Base-by-base conservation (phyloP, 2,888 invertebrate species). In the Bellardia pandia region DNA sequence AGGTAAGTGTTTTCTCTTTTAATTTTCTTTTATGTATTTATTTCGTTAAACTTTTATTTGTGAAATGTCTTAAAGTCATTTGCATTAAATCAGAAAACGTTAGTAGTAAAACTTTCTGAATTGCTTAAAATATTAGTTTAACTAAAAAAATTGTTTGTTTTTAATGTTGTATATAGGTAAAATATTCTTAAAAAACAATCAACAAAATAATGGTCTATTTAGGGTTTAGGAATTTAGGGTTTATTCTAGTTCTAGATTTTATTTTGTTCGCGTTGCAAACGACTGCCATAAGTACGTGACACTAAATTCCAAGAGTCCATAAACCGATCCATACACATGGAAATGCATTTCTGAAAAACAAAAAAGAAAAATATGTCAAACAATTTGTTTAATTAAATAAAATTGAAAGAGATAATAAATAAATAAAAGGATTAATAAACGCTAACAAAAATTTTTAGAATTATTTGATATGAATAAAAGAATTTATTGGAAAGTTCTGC, bases 281-380 rank as follows among this genome's bases (percentile, higher is more conserved):
- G 95, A 93, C 95, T 95, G 86, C 97, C 96, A 93, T 99, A 99
- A 0, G 98, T 96, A 93, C 96, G 96, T 13, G 98, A 98, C 13
- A 99, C 98, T 78, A 98, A 94, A 94, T 98, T 98, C 97, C 98
- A 98, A 3, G 98, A 96, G 92, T 99, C 99, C 97, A 99, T 98
- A 94, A 98, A 99, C 91, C 99, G 91, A 94, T 99, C 99, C 98
- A 99, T 98, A 93, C 99, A 99, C 97, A 98, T 98, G 0, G 98
- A 97, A 90, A 99, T 95, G 93, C 99, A 99, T 96, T 98, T 98
- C 96, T 89, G 56, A 72, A 86, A 81, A 14, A 7, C 40, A 85
- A 5, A 76, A 30, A 64, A 13, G 9, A 45, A 8, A 8, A 30
- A 37, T 42, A 3, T 5, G 13, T 14, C 14, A 2, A n/a, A n/a